Conservation (phyloP, 2,113 vertebrate genomes). For the Neogale vison region DNA sequence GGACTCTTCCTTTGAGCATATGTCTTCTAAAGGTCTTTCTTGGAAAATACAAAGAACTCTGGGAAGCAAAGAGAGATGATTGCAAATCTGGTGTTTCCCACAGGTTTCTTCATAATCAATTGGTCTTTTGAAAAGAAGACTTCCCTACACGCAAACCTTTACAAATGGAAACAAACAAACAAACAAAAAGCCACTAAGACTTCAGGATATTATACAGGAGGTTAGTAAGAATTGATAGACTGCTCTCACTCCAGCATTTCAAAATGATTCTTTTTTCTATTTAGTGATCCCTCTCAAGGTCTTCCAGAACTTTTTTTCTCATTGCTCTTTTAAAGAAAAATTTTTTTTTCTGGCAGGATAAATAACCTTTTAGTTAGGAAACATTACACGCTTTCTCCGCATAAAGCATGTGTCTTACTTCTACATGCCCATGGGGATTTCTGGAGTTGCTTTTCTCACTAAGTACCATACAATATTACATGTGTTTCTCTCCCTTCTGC, state of each 20-base stretch:
- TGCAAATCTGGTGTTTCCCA: background rate
- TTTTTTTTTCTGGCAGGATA: background rate
- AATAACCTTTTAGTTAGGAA: background rate
- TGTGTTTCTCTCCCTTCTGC: background rate
- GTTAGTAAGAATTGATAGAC: background rate
- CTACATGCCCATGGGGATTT: constrained; percentile 22
- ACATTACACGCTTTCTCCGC: background rate
- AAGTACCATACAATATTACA: background rate
- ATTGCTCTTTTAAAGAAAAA: background rate
- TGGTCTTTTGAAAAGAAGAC: background rate
- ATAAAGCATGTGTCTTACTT: background rate
- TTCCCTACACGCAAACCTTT: background rate
- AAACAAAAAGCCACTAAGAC: background rate
- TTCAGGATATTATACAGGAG: background rate
- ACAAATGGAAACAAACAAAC: background rate
- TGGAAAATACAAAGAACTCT: constrained; percentile 7
- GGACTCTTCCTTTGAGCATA: background rate
- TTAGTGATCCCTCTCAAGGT: background rate
- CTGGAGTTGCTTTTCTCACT: background rate
- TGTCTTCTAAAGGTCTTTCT: background rate
- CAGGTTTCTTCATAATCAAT: background rate
- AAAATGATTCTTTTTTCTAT: background rate
- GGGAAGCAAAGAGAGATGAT: background rate
- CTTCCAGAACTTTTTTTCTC: background rate
- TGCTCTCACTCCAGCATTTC: background rate